Percentiles rank a stretch among this genome's conserved stretches.
These are phyloP conservation scores for Pachypsylla venusta DNA, from an alignment of 1,140 invertebrate species.

Conservation along the genomic window DNA sequence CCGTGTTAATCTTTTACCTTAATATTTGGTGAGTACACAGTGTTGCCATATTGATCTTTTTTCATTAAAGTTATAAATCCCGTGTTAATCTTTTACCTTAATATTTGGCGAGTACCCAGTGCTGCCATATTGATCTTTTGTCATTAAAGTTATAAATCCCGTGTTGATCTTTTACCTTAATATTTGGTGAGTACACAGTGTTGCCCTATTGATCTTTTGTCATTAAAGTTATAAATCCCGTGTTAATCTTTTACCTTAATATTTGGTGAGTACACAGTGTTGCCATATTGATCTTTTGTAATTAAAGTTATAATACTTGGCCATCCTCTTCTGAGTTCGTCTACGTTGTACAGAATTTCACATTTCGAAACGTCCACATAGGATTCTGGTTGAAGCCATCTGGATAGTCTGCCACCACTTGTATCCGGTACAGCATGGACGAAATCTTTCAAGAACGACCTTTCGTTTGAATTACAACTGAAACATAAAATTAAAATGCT, in stretches of 20 bases:
- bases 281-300: constrained; percentile 83
- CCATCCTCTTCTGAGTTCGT: constrained; percentile 65
- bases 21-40: neutral
- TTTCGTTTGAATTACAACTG: constrained; percentile 71
- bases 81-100: too few relatives aligned
- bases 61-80: too few relatives aligned
- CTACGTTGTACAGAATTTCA: constrained; percentile 58
- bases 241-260: constrained; percentile 67
- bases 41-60: neutral
- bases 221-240: too few relatives aligned
- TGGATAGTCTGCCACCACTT: constrained; percentile 76
- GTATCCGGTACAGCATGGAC: constrained; percentile 70
- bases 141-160: too few relatives aligned
- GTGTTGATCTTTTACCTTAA: too few relatives aligned
- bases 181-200: too few relatives aligned
- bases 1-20: too few relatives aligned
- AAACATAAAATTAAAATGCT: constrained; percentile 7
- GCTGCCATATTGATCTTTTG: too few relatives aligned
- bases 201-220: too few relatives aligned
- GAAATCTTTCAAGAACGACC: constrained; percentile 88
- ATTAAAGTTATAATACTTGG: constrained; percentile 65
- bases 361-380: constrained; percentile 78
- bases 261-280: constrained; percentile 65
- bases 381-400: constrained; percentile 87
- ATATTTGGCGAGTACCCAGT: too few relatives aligned